phyloP scores from a whole-genome alignment of 2,113 vertebrate genomes.

The Nibea albiflora region DNA sequence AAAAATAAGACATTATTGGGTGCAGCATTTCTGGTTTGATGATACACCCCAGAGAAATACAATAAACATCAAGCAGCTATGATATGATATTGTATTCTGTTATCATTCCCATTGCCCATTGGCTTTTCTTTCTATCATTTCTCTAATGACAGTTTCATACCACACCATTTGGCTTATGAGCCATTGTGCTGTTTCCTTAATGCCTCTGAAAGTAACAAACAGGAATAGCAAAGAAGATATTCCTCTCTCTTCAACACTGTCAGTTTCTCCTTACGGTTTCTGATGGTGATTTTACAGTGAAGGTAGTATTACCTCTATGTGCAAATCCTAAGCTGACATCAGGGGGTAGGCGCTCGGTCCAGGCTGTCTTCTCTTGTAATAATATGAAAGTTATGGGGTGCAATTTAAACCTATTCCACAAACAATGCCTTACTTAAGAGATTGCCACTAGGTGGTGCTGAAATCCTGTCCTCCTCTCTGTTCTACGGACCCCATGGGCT shows the following conservation, averaged over 20 bases:
- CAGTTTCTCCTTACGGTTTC: constrained; percentile 26
- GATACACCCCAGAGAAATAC: constrained; percentile 61
- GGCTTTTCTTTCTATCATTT: constrained; percentile 59
- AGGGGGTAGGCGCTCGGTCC: neutral
- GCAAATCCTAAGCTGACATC: constrained; percentile 22
- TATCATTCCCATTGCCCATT: constrained; percentile 64
- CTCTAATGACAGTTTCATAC: constrained; percentile 70
- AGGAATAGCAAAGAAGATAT: constrained; percentile 43
- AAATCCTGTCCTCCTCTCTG: constrained; percentile 64
- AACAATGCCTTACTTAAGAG: constrained; percentile 17
- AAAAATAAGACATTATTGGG: constrained; percentile 53
- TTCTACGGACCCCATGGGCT: constrained; percentile 30
- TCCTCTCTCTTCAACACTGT: constrained; percentile 50
- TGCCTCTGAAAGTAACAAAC: constrained; percentile 63
- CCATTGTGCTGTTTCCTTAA: constrained; percentile 61
- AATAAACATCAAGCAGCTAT: constrained; percentile 52
- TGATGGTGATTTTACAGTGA: constrained; percentile 48
- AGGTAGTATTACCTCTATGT: constrained; percentile 32
- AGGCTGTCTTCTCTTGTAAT: constrained; percentile 26
- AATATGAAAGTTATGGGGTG: constrained; percentile 11
- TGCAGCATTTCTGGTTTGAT: constrained; percentile 45
- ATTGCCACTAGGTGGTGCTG: constrained; percentile 82
- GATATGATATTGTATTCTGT: constrained; percentile 39
- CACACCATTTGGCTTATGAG: constrained; percentile 73
- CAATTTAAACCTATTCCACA: constrained; percentile 11